Evolutionary conservation across 2,113 vertebrate genomes (phyloP), one percentile per base, ranked within the genome.

Genomic region (Pachycephala philippinensis): DNA sequence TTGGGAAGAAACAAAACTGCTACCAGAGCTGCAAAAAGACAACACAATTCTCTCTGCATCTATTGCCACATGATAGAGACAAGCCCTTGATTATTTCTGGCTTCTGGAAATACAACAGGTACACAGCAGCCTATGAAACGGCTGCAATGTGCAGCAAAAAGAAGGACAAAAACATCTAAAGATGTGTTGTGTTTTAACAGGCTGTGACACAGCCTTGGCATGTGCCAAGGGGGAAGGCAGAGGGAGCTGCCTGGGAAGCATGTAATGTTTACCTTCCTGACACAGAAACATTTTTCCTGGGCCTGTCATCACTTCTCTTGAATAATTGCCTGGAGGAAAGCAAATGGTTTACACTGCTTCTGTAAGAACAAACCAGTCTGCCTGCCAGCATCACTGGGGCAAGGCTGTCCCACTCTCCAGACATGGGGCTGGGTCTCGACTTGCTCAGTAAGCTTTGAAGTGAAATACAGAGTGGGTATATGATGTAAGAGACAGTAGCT

Each of bases 251-350:
- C 69, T 74, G 49, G 61, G 78, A 82, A 95, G 57, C 2, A 3
- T 49, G 61, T 77, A 90, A 77, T 93, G 52, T 95, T 96, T 97
- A 87, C 75, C 72, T 95, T 93, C 69, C 86, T 30, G 1, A 92
- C 90, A 83, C 56, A 91, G 75, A 84, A 90, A 93, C 7, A 44
- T 91, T 93, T 82, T 93, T 93, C 66, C 80, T 87, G 60, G 60
- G 69, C 66, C 57, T 92, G 60, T 93, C 92, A 80, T 91, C 86
- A 84, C 74, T 35, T 45, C 85, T 90, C 54, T 69, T 96, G 53
- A 95, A 86, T 66, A 37, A 42, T 79, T 95, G 89, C 90, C 83
- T 89, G 50, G 49, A 94, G 61, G 82, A 96, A 96, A 88, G 37
- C 1, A 17, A 82, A 50, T 11, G 45, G n/a, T 89, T 95, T 94